Percentiles rank a stretch among this genome's conserved stretches.
Evolutionary conservation across 2,888 invertebrate species (phyloP).

Genomic region (Trachelus stipa): DNA sequence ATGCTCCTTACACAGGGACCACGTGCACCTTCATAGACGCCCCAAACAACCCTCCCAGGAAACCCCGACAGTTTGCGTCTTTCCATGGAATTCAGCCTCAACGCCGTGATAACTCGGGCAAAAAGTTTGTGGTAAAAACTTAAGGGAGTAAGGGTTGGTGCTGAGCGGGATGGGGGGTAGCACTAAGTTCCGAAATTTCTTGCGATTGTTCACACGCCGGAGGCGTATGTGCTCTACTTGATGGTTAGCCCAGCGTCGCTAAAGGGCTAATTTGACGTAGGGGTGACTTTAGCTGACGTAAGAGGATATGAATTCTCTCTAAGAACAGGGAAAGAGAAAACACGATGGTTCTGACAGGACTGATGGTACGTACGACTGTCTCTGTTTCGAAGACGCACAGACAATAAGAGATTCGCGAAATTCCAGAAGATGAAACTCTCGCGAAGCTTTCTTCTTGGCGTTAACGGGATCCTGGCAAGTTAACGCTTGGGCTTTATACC

Average conservation of each 20-base stretch:
- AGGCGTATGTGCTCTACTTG: background rate
- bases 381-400: background rate
- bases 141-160: background rate
- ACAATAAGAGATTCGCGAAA: background rate
- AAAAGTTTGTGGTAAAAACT: constrained; percentile 14
- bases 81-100: background rate
- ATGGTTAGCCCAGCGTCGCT: background rate
- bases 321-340: no score
- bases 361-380: background rate
- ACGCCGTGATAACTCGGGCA: background rate
- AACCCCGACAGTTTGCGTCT: background rate
- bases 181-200: background rate
- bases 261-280: background rate
- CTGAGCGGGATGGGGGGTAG: background rate
- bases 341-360: background rate
- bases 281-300: background rate
- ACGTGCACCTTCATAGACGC: background rate
- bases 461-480: background rate
- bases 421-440: background rate
- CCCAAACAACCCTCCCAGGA: constrained; percentile 2
- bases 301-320: no score
- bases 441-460: background rate
- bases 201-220: background rate
- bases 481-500: no score
- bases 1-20: constrained; percentile 20